Conservation (phyloP, 2,113 vertebrate species). For the Cettia cetti region DNA sequence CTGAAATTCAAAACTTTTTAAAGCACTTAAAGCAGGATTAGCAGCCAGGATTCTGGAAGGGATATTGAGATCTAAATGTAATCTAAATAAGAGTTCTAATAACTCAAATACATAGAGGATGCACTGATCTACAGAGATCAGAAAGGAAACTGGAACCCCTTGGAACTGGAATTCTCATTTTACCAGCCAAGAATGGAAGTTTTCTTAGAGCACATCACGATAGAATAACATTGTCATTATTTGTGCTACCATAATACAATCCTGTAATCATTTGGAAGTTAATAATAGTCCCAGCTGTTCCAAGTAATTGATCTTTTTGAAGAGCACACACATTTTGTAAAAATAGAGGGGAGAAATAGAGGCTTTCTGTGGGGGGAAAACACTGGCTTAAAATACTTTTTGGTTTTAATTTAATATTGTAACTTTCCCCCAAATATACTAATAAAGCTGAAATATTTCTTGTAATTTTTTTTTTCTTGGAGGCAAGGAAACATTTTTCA, state of each 20-base stretch:
- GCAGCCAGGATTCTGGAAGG: neutral
- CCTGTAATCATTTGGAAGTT: neutral
- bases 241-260: neutral
- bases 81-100: neutral
- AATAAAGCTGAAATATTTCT: neutral
- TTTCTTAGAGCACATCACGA: neutral
- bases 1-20: neutral
- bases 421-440: neutral
- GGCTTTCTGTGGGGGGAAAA: fast-evolving
- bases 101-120: neutral
- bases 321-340: neutral
- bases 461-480: neutral
- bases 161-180: neutral
- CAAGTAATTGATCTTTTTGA: neutral
- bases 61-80: neutral
- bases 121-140: neutral
- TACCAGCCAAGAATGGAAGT: neutral
- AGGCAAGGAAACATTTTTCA: neutral
- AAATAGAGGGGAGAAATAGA: neutral
- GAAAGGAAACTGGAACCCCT: neutral
- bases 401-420: neutral
- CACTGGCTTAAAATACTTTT: neutral
- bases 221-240: neutral
- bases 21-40: too few species aligned
- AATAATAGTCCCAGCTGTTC: neutral